Percentiles rank a stretch among this genome's conserved stretches.
phyloP scores from a whole-genome alignment of 1,140 invertebrate species.

The Diabrotica undecimpunctata region DNA sequence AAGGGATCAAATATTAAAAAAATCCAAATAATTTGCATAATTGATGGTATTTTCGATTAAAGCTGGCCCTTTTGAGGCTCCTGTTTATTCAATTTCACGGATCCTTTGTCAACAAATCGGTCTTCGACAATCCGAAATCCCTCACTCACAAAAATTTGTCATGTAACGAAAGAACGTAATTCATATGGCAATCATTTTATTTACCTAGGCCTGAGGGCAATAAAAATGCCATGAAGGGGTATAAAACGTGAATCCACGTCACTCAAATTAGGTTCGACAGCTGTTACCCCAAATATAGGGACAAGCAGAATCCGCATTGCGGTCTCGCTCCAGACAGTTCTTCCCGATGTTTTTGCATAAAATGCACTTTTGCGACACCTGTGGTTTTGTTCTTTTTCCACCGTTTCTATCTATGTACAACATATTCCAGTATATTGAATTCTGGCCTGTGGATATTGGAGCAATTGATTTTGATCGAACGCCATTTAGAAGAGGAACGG shows the following conservation, averaged over 20 bases:
- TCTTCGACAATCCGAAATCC: too few species aligned
- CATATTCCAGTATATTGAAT: too few species aligned
- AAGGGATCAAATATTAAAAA: too few species aligned
- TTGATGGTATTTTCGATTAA: too few species aligned
- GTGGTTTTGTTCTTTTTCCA: neutral
- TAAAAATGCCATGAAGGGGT: neutral
- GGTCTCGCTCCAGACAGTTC: neutral
- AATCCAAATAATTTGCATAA: too few species aligned
- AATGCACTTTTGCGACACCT: neutral
- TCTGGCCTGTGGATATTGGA: too few species aligned
- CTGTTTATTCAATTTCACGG: too few species aligned
- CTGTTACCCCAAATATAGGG: neutral
- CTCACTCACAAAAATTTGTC: too few species aligned
- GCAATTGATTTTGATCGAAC: too few species aligned
- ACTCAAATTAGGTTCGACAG: neutral
- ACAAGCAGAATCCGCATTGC: neutral
- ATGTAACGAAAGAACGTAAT: neutral
- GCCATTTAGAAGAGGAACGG: too few species aligned
- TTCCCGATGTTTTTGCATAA: neutral
- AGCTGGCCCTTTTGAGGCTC: too few species aligned
- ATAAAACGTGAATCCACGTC: neutral
- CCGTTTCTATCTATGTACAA: neutral
- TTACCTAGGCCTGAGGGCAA: neutral
- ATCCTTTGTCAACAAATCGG: too few species aligned
- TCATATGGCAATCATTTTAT: neutral